Conservation (phyloP, 2,888 invertebrate genomes). For the Sinhomidia bicolor region DNA sequence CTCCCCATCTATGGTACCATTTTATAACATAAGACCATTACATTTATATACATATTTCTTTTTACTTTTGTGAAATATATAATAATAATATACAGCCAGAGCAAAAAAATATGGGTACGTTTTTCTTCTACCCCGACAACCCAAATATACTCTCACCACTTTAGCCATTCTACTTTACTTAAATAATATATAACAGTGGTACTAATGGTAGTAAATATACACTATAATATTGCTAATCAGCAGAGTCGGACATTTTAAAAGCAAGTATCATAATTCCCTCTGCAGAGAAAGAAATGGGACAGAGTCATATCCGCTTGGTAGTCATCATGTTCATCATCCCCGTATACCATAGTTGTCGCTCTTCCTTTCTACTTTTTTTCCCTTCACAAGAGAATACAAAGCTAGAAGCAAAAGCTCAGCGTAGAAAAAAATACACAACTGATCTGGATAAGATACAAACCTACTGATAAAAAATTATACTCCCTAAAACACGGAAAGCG, state of each 20-base stretch:
- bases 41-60: no score
- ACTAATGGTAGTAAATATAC: no score
- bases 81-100: no score
- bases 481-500: slow-evolving; percentile 13
- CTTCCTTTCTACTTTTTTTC: slow-evolving; percentile 3
- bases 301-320: slow-evolving; percentile 60
- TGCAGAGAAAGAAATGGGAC: slow-evolving; percentile 52
- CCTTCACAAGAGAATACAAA: no score
- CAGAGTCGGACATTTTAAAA: slow-evolving; percentile 38
- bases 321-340: slow-evolving; percentile 52
- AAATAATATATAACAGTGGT: not conserved
- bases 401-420: not conserved
- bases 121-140: not conserved
- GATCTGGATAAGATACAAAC: not conserved
- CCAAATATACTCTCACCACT: not conserved
- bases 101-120: not conserved
- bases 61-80: not conserved
- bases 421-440: not conserved
- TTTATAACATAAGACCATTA: slow-evolving; percentile 21
- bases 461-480: slow-evolving; percentile 27
- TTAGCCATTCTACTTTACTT: not conserved
- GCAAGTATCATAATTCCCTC: slow-evolving; percentile 41
- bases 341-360: slow-evolving; percentile 33
- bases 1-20: slow-evolving; percentile 51
- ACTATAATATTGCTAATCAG: not conserved